Conservation (phyloP, 2,797 vertebrate species). For the Pitangus sulphuratus region DNA sequence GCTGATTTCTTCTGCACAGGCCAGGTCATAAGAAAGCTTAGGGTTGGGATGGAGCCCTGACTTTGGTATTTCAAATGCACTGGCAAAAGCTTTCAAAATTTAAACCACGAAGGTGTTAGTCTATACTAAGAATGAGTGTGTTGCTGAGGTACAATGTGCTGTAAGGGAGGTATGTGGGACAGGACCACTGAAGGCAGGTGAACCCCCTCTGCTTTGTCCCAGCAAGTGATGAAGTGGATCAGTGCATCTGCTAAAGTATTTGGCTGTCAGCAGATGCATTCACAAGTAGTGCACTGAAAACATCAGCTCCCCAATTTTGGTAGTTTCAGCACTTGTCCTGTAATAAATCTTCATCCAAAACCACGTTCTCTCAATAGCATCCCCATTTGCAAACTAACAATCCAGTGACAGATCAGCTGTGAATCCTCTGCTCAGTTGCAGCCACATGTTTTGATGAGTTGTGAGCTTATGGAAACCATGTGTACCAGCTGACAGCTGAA, state of each 20-base stretch:
- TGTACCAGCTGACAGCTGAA: neutral
- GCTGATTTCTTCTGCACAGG: neutral
- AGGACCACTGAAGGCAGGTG: neutral
- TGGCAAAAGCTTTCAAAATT: no score
- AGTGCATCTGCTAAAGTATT: neutral
- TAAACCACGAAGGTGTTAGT: no score
- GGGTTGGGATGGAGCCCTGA: no score
- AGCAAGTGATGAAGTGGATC: neutral
- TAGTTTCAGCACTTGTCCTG: neutral
- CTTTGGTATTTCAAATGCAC: no score
- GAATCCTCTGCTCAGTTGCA: neutral
- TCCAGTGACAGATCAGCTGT: neutral
- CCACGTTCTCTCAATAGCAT: neutral
- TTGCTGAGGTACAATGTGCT: no score
- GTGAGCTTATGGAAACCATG: neutral
- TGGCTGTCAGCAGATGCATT: neutral
- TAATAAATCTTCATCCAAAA: neutral
- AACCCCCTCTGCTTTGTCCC: neutral
- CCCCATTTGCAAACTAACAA: neutral
- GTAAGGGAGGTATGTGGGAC: neutral
- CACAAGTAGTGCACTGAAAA: neutral
- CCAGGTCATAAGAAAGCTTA: no score
- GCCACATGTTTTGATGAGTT: neutral
- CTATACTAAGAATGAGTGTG: no score
- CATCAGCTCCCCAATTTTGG: neutral